Evolutionary conservation across 2,888 invertebrate genomes (phyloP), one percentile per base, ranked within the genome.

Genomic region (Sclerodermus sp.): DNA sequence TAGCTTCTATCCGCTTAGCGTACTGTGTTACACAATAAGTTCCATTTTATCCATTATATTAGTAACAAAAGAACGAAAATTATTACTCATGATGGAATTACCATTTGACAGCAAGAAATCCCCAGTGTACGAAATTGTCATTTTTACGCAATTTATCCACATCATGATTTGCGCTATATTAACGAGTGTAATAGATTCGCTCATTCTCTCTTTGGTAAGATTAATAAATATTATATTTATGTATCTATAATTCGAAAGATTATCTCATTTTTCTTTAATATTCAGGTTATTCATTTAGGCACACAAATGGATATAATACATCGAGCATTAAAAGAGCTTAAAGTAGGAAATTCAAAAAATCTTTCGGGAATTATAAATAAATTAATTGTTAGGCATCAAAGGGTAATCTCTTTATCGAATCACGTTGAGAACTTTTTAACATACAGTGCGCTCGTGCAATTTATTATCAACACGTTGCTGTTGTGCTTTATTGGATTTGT

Each of bases 401-500:
- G 49, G 13, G 53, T 58, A 1, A 47, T 60, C 10, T 15, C 29
- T 17, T 58, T 60, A 43, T 47, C 52, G 1, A 40, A 48, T 13
- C 45, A 42, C 16, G 42, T 60, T 18, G 44, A 58, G 30, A 51
- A 40, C 29, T 13, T 58, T 4, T 62, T 54, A 29, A 51, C 57
- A 4, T 46, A 40, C 10, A 43, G 53, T 16, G 31, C 53, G 1
- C 46, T 58, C 18, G 38, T 53, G 9, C 58, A 60, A 8, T 49
- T 58, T 14, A 32, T 56, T 0, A 49, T 54, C 14, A 51, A 57
- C 13, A 57, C 52, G 1, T 32, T 62, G 38, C 34, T 45, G 30
- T 45, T 46, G 12, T 51, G 51, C 15, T 41, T 34, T 2, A 1
- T 51, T 2, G 50, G 37, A 12, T 52, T 49, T 1, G 13, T 44